These are phyloP conservation scores for Noctilio leporinus DNA, from an alignment of 2,113 vertebrate genomes.

Conservation along the genomic window DNA sequence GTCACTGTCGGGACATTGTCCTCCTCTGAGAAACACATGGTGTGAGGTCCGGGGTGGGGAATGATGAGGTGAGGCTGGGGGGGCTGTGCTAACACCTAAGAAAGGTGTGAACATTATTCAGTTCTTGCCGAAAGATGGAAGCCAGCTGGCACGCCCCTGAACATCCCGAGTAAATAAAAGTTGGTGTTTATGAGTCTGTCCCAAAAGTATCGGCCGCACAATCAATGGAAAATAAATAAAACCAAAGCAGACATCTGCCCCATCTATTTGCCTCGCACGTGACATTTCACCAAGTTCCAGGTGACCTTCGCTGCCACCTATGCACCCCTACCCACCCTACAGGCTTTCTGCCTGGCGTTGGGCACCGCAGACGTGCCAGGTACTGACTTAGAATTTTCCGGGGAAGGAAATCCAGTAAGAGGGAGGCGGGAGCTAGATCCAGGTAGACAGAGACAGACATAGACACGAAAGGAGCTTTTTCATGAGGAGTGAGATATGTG, in stretches of 20 bases:
- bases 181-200: fast-evolving
- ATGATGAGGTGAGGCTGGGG: neutral
- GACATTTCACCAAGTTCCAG: neutral
- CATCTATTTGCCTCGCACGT: neutral
- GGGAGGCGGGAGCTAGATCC: neutral
- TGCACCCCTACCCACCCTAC: neutral
- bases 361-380: neutral
- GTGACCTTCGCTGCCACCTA: neutral
- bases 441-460: neutral
- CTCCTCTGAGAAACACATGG: neutral
- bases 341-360: neutral
- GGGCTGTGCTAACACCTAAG: neutral
- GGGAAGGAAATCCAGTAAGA: neutral
- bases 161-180: neutral
- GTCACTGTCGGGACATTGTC: too few species aligned
- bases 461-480: neutral
- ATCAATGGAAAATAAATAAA: neutral
- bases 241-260: neutral
- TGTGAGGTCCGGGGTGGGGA: neutral
- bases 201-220: too few species aligned
- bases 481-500: neutral
- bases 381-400: neutral
- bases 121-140: neutral
- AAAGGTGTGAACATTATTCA: neutral
- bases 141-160: neutral